Base-by-base conservation (phyloP, 2,113 vertebrate species). In the Labeo catla region DNA sequence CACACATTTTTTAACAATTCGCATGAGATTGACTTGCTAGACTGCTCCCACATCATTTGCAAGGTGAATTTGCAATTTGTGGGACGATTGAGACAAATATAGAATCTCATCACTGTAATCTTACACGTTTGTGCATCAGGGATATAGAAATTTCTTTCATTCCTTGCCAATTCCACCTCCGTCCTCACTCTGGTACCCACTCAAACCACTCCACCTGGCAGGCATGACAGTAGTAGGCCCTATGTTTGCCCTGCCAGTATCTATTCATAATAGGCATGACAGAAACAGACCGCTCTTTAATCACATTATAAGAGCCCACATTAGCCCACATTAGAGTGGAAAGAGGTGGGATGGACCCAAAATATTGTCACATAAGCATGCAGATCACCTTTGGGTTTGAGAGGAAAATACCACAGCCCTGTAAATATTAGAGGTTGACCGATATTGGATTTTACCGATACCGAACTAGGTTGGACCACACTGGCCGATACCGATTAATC, bases 91-190 rank as follows among this genome's bases (percentile, higher is more conserved):
- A 59, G 4, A 39, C 28, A 59, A 79, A 79, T 79, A 79, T 79
- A 39, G 10, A 39, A 57, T 43, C 34, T 59, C 34, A 74, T 59
- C 49, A n/a, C 16, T 39, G 34, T 59, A 68, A 87, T 39, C n/a
- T n/a, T 15, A 47, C 54, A 50, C 8, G 15, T 16, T 81, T 68
- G 68, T 63, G 81, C 81, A 74, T 80, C 82, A 66, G 83, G 80
- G 19, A 43, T 43, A 12, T 73, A 84, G 85, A 76, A 86, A 86
- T 89, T 80, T 66, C 86, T 87, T 80, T 90, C 86, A 91, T 90
- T 81, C 81, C 83, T 86, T 86, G 89, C 90, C 91, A 90, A 65
- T 76, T 82, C 77, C 70, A 79, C 76, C 39, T 5, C 79, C 54
- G 13, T 57, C 28, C 57, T 61, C 57, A 70, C 39, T 21, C 80